Conservation (phyloP, 2,888 invertebrate genomes). For the Chrysolina americana region DNA sequence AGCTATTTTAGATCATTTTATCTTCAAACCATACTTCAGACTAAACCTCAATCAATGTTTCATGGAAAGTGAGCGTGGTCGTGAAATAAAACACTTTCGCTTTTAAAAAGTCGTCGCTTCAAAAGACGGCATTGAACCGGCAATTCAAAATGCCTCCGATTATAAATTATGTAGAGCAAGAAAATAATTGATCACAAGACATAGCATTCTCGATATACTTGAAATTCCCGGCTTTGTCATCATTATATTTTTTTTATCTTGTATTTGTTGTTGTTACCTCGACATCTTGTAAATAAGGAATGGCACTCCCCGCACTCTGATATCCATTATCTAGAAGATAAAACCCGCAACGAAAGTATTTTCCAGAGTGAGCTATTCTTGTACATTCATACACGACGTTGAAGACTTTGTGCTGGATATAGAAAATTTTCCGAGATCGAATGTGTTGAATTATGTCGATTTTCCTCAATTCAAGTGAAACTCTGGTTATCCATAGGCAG, state of each 20-base stretch:
- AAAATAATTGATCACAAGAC: slow-evolving; percentile 27
- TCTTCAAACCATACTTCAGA: background rate
- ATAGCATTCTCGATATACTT: slow-evolving; percentile 24
- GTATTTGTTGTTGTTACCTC: slow-evolving; percentile 23
- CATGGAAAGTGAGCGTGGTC: background rate
- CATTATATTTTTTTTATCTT: slow-evolving; percentile 28
- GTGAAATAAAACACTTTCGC: background rate
- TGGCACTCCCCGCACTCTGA: slow-evolving; percentile 13
- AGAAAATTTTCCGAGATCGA: too few relatives aligned
- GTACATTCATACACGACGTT: background rate
- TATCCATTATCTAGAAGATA: slow-evolving; percentile 10
- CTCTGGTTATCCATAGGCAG: too few relatives aligned
- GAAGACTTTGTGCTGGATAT: too few relatives aligned
- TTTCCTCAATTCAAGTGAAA: too few relatives aligned
- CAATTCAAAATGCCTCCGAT: slow-evolving; percentile 43
- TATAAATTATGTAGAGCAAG: slow-evolving; percentile 45
- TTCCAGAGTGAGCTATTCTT: background rate
- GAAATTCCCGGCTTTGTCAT: slow-evolving; percentile 37
- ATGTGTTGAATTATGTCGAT: too few relatives aligned
- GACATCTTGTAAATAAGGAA: slow-evolving; percentile 16
- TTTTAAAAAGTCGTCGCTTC: background rate
- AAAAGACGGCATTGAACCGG: slow-evolving; percentile 19
- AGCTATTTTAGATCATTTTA: background rate
- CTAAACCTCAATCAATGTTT: background rate
- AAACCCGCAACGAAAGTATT: slow-evolving; percentile 7